phyloP scores from a whole-genome alignment of 1,140 invertebrate species.

The Drosophila parabipectinata region DNA sequence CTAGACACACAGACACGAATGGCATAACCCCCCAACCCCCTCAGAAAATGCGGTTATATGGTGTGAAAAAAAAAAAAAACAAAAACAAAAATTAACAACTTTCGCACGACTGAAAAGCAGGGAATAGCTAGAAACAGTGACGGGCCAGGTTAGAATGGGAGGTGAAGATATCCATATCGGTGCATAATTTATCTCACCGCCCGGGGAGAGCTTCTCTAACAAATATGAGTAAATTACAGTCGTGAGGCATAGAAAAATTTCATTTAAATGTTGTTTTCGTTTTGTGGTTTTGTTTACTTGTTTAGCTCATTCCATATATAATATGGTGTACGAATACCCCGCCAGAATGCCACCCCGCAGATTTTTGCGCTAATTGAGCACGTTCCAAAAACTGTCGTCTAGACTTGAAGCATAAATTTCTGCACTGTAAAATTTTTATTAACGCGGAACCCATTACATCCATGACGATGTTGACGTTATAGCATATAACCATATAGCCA shows the following conservation, averaged over 20 bases:
- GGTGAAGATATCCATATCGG: constrained; percentile 31
- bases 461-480: constrained; percentile 37
- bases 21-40: too few relatives aligned
- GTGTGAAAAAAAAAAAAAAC: constrained; percentile 68
- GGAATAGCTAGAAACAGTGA: not conserved
- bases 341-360: constrained; percentile 1
- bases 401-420: constrained; percentile 78
- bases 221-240: constrained; percentile 59
- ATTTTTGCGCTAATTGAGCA: constrained; percentile 67
- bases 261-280: constrained; percentile 53
- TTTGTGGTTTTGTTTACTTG: constrained; percentile 8
- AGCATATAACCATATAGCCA: constrained; percentile 8
- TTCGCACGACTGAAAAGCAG: constrained; percentile 43
- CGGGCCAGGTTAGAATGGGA: not conserved
- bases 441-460: constrained; percentile 68
- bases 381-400: constrained; percentile 79
- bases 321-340: not conserved
- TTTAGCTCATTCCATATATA: constrained; percentile 5
- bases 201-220: constrained; percentile 4
- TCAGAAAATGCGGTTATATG: not conserved
- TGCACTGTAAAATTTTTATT: constrained; percentile 76
- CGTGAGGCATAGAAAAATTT: constrained; percentile 43
- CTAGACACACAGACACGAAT: not conserved
- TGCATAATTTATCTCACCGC: constrained; percentile 25
- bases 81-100: constrained; percentile 51